These are phyloP conservation scores for Zaprionus nigranus DNA, from an alignment of 1,140 invertebrate species.

Conservation along the genomic window DNA sequence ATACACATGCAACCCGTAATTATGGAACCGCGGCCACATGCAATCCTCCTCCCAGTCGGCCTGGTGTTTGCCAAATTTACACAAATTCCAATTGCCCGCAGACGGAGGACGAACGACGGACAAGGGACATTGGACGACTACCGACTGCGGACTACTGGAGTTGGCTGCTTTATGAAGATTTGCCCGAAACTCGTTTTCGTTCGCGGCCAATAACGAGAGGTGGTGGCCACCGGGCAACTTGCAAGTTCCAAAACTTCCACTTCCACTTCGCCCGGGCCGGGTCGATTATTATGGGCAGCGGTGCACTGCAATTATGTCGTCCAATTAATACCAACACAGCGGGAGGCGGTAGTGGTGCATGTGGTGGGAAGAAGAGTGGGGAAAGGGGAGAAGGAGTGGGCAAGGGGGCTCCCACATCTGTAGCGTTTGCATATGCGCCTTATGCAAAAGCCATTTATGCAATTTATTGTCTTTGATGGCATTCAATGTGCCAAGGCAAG, in stretches of 20 bases:
- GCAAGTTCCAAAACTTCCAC: slow-evolving; percentile 25
- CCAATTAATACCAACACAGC: slow-evolving; percentile 84
- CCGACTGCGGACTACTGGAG: slow-evolving; percentile 5
- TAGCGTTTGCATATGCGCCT: slow-evolving; percentile 48
- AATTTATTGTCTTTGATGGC: slow-evolving; percentile 78
- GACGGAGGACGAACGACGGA: slow-evolving; percentile 14
- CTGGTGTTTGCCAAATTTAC: slow-evolving; percentile 73
- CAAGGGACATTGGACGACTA: slow-evolving; percentile 28
- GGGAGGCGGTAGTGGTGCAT: slow-evolving; percentile 43
- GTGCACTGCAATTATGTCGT: slow-evolving; percentile 83
- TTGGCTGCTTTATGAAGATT: slow-evolving; percentile 64
- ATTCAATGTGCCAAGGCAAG: slow-evolving; percentile 54
- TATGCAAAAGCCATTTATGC: slow-evolving; percentile 76
- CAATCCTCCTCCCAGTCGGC: slow-evolving; percentile 26
- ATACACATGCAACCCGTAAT: slow-evolving; percentile 61
- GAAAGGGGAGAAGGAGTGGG: neutral
- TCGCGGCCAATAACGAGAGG: slow-evolving; percentile 38
- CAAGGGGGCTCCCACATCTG: neutral
- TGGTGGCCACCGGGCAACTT: slow-evolving; percentile 14
- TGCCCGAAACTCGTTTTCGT: slow-evolving; percentile 37
- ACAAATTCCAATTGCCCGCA: slow-evolving; percentile 60
- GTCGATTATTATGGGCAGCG: slow-evolving; percentile 81
- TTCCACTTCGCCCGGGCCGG: slow-evolving; percentile 1
- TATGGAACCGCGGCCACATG: slow-evolving; percentile 45
- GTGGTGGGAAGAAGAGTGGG: neutral